phyloP scores from a whole-genome alignment of 1,140 invertebrate genomes.

The Homarus americanus region DNA sequence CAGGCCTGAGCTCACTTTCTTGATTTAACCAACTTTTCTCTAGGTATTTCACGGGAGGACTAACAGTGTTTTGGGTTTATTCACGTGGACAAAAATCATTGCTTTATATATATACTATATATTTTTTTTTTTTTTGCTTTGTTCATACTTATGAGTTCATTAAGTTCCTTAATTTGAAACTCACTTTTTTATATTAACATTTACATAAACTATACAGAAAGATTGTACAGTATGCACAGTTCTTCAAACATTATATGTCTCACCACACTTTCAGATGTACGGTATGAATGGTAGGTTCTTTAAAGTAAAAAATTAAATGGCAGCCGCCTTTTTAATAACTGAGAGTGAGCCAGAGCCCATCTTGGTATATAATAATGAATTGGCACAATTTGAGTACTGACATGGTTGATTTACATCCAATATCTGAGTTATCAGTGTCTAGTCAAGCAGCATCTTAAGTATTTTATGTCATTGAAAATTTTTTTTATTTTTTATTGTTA shows the following conservation, averaged over 20 bases:
- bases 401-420: neutral
- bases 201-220: neutral
- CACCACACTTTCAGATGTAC: neutral
- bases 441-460: neutral
- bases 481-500: no score
- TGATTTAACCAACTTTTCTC: constrained; percentile 9
- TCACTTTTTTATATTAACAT: neutral
- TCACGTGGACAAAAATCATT: neutral
- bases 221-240: neutral
- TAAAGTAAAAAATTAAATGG: neutral
- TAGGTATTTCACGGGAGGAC: constrained; percentile 29
- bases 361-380: neutral
- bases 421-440: neutral
- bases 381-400: neutral
- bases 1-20: constrained; percentile 44
- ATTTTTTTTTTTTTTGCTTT: neutral
- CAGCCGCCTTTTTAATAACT: neutral
- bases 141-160: neutral
- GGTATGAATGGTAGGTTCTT: neutral
- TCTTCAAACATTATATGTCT: neutral
- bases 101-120: no score
- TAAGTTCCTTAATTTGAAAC: neutral
- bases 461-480: neutral
- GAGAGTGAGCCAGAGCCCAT: constrained; percentile 12
- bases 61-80: neutral